These are phyloP conservation scores for Drosophila kambysellisi DNA, from an alignment of 2,888 invertebrate species.

Conservation along the genomic window DNA sequence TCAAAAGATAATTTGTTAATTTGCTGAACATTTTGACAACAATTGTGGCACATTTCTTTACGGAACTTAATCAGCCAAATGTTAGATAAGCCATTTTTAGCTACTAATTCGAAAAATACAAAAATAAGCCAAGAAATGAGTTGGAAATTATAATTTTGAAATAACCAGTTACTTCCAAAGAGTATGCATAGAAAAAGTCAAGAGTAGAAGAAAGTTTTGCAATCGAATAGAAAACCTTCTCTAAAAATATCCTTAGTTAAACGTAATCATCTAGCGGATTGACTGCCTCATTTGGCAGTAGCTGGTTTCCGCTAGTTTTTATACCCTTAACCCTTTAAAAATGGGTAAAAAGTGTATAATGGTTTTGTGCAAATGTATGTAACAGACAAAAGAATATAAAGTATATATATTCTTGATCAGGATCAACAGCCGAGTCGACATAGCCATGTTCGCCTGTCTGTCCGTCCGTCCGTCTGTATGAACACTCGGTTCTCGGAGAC, in stretches of 20 bases:
- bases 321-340: too few relatives aligned
- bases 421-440: too few relatives aligned
- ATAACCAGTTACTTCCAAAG: not conserved
- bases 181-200: not conserved
- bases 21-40: slow-evolving; percentile 27
- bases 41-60: slow-evolving; percentile 22
- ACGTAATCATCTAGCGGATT: not conserved
- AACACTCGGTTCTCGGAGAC: too few relatives aligned
- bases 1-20: slow-evolving; percentile 38
- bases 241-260: not conserved
- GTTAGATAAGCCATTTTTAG: slow-evolving; percentile 21
- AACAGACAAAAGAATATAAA: too few relatives aligned
- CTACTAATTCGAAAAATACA: not conserved
- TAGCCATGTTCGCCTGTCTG: too few relatives aligned
- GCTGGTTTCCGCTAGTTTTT: not conserved
- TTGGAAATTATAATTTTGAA: not conserved
- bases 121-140: not conserved
- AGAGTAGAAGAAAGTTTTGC: not conserved
- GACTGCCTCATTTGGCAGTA: not conserved
- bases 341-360: too few relatives aligned
- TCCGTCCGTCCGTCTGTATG: too few relatives aligned
- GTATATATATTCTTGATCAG: too few relatives aligned
- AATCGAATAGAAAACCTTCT: not conserved
- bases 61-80: slow-evolving; percentile 10
- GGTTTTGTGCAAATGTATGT: too few relatives aligned